Evolutionary conservation across 92 coral and sea anemone species (phyloP), one percentile per base, ranked within the genome.

Genomic region (Epizoanthus fatuus): DNA sequence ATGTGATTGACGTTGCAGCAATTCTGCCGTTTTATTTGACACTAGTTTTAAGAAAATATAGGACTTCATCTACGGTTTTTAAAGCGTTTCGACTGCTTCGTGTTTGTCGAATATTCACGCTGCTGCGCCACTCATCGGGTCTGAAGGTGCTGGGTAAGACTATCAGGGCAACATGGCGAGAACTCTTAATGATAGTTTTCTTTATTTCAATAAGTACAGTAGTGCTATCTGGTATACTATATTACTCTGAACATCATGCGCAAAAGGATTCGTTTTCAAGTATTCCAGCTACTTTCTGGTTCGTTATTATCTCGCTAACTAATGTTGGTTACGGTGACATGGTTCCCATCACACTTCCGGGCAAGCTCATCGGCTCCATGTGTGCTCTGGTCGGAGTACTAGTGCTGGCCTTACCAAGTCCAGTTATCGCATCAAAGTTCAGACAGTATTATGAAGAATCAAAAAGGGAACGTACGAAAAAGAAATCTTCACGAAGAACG

Each of bases 301-400:
- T 97, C 60, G 96, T 95, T 5, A 92, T 97, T 19, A 89, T 97
- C 2, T 91, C 99, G 29, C 76, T 97, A 1, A 95, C 99, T 19
- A 97, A 97, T 42, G 99, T 97, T 12, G 99, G 99, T 13, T 97
- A 97, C 70, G 99, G 99, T 7, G 99, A 97, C 57, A 92, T 90
- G 76, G 95, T 97, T n/a, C 99, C 99, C 3, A 68, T 80, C 16
- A 93, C 99, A 0, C 15, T 88, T 8, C 52, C 90, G 16, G 99
- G 99, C 4, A 92, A 89, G 56, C 22, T 97, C 4, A 58, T 97
- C 3, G 99, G 98, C 0, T 91, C 98, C 4, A 65, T 88, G 47
- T 92, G 96, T 73, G 93, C 98, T 1, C 42, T 95, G 20, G 98
- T 93, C 47, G 98, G 98, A 16, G 94, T 95, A 0, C 52, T 95